Evolutionary conservation across 2,888 invertebrate genomes (phyloP), one percentile per base, ranked within the genome.

Genomic region (Salticus scenicus): DNA sequence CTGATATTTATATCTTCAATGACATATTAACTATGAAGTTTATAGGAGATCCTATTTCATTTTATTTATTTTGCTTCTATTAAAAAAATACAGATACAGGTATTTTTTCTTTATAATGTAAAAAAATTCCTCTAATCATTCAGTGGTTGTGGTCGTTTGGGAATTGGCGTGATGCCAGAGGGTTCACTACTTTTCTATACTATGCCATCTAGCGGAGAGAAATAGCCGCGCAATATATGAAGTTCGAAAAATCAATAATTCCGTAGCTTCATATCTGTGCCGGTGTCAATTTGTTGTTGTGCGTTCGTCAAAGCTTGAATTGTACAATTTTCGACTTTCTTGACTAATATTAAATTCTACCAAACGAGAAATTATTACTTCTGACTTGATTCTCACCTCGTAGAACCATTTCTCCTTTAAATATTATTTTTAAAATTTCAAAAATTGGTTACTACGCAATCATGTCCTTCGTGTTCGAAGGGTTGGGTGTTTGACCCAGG

Each of bases 161-260:
- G 17, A 10, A 47, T 77, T 84, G 83, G 83, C 83, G 78, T 14
- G 5, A n/a, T 51, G 83, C 83, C 83, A 84, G 72, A 33, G 28
- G 24, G 41, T 51, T 42, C 37, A 51, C 28, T n/a, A 42, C 64
- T 66, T 64, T 77, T 72, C 66, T n/a, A n/a, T n/a, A 71, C 66
- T 77, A 66, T 69, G 77, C 83, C 83, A 77, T 84, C 83, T 77
- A 72, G 77, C 77, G 83, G 72, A 10, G 27, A 76, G 64, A 81
- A n/a, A 81, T 64, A 63, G 69, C 51, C 77, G 73, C 77, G 77
- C 73, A 84, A 77, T 84, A 84, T 84, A 84, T 77, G 77, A 84
- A 84, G 83, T 84, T 84, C 77, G 51, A 72, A 84, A 84, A 84
- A 84, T 84, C 83, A 47, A 84, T 84, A 84, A 77, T 77, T 78